Evolutionary conservation across 2,113 vertebrate genomes (phyloP).

Genomic region (Grammomys dolichurus): DNA sequence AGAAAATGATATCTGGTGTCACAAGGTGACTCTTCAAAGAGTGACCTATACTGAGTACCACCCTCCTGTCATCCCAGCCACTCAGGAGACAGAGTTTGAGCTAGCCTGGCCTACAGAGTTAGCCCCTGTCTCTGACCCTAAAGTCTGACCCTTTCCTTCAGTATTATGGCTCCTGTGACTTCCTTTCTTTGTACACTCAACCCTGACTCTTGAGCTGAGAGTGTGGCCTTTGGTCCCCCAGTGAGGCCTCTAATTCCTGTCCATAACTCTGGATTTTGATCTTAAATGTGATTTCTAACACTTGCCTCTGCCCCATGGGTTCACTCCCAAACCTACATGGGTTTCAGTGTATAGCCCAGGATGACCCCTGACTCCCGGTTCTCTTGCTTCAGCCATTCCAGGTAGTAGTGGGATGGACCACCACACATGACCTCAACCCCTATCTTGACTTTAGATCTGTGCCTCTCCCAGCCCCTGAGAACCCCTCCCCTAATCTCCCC

Average conservation of each 20-base stretch:
- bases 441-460: background rate
- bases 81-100: background rate
- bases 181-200: background rate
- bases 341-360: background rate
- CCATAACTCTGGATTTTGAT: background rate
- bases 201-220: background rate
- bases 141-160: background rate
- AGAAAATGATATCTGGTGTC: background rate
- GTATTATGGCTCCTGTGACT: background rate
- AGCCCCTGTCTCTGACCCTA: background rate
- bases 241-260: background rate
- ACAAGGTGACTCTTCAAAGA: background rate
- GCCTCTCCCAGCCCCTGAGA: background rate
- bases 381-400: background rate
- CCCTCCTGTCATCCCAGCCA: background rate
- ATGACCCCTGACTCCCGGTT: background rate
- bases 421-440: background rate
- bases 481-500: too few relatives aligned
- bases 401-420: background rate
- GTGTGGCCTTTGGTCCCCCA: background rate
- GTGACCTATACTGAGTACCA: background rate
- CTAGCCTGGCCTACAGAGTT: background rate
- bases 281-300: background rate
- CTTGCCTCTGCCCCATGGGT: background rate
- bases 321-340: too few relatives aligned